Evolutionary conservation across 2,797 vertebrate species (phyloP), one percentile per base, ranked within the genome.

Genomic region (Anguilla anguilla): DNA sequence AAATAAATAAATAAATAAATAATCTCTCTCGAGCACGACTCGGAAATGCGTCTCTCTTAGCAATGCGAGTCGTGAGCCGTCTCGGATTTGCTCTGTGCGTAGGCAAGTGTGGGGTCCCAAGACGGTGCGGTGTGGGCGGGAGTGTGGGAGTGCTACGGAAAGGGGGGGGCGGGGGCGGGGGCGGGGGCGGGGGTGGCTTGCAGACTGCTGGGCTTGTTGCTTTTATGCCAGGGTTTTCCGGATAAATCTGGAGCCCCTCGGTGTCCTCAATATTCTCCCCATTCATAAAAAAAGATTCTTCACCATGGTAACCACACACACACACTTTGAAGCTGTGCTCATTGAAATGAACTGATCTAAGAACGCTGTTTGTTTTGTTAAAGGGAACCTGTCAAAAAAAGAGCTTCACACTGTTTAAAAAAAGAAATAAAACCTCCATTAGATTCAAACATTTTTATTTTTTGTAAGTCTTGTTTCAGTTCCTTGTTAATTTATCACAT

Each of bases 271-370:
- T 25, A 46, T 4, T 77, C 35, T 46, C 64, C 49, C 28, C 57
- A 49, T 81, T 81, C 77, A 81, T 81, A 81, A 81, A 79, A 79
- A 79, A 81, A 22, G 5, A 46, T 49, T 81, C 17, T 19, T 15
- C 39, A 0, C 74, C 74, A 7, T 5, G 77, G 39, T 81, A 81
- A 49, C 77, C 22, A 9, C 22, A 49, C 15, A 49, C 15, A 4
- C 77, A n/a, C 4, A 11, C 77, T 49, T 81, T 10, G 11, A 81
- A 81, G 81, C 77, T 10, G 22, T 49, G 35, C 31, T 19, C 31
- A 10, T 35, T 77, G 10, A 1, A 43, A 79, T 22, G 0, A 17
- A 79, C 0, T 6, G 5, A 6, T 79, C 74, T 79, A 46, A 43
- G 15, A 19, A 46, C 39, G 5, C 31, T 15, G 11, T 15, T 81